These are phyloP conservation scores for Callaeas wilsoni DNA, from an alignment of 2,113 vertebrate genomes.

Conservation along the genomic window DNA sequence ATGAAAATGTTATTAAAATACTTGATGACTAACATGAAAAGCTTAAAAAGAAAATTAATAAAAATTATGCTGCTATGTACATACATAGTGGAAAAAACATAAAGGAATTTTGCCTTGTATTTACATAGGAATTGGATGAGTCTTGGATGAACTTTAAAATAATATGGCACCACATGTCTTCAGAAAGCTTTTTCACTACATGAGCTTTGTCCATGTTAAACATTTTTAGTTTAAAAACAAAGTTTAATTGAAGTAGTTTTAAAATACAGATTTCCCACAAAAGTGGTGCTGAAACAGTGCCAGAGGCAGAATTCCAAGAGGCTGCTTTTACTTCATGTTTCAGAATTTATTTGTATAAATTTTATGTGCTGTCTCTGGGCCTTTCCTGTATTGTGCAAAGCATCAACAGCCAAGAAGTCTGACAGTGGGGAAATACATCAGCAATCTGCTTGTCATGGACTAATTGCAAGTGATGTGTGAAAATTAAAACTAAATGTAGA, in stretches of 20 bases:
- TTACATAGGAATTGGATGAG: not conserved
- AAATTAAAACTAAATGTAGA: not conserved
- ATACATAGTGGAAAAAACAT: not conserved
- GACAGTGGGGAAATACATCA: not conserved
- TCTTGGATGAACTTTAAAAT: not conserved
- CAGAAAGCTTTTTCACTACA: not conserved
- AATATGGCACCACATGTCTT: not conserved
- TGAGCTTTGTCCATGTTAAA: not conserved
- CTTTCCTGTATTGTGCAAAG: not conserved
- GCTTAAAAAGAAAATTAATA: not conserved
- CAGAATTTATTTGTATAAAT: not conserved
- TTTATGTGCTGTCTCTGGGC: not conserved
- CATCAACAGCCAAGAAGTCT: not conserved
- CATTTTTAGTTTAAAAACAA: not conserved
- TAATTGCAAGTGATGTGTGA: not conserved
- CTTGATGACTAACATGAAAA: not conserved
- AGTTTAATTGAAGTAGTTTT: constrained; percentile 7
- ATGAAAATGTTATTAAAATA: not conserved
- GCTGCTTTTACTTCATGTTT: constrained; percentile 1
- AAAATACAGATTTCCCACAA: not conserved
- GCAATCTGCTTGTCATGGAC: not conserved
- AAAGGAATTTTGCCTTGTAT: not conserved
- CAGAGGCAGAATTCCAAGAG: not conserved
- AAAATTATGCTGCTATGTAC: not conserved
- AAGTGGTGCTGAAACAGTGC: not conserved